Evolutionary conservation across 2,113 vertebrate genomes (phyloP).

Genomic region (Condylura cristata): DNA sequence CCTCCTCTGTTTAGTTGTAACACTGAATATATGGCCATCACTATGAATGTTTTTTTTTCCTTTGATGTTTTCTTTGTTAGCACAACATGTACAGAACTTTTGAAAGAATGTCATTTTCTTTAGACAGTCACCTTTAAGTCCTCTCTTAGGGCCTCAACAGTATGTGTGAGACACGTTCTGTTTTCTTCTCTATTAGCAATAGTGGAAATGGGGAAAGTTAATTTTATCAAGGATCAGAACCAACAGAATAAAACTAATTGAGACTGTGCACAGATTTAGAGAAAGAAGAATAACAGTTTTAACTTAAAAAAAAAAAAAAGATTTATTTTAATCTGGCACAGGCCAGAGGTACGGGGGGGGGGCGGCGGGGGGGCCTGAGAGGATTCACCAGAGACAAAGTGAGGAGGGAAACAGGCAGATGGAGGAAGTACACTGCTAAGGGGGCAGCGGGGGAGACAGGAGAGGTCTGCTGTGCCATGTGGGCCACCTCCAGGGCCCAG

Average conservation of each 20-base stretch:
- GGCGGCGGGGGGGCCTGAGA: too few relatives aligned
- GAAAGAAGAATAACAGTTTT: not conserved
- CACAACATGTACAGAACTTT: not conserved
- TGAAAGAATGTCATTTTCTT: conserved; percentile 10
- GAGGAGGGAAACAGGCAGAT: too few relatives aligned
- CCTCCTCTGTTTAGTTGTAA: not conserved
- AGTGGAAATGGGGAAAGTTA: not conserved
- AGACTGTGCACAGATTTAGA: not conserved
- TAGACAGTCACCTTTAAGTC: not conserved
- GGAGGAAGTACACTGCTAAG: too few relatives aligned
- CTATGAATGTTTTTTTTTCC: not conserved
- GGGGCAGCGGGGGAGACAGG: too few relatives aligned
- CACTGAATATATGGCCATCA: not conserved
- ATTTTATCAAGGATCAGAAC: not conserved
- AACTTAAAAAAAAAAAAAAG: too few relatives aligned
- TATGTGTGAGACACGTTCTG: not conserved
- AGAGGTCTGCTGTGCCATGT: too few relatives aligned
- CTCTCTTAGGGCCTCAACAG: not conserved
- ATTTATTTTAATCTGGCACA: too few relatives aligned
- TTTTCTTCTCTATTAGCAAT: not conserved
- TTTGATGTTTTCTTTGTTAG: conserved; percentile 25
- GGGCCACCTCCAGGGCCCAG: too few relatives aligned
- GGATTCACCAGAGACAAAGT: too few relatives aligned
- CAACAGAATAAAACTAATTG: not conserved
- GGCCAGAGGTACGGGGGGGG: too few relatives aligned